Conservation (phyloP, 2,888 invertebrate genomes). For the Himalopsyche anomala region DNA sequence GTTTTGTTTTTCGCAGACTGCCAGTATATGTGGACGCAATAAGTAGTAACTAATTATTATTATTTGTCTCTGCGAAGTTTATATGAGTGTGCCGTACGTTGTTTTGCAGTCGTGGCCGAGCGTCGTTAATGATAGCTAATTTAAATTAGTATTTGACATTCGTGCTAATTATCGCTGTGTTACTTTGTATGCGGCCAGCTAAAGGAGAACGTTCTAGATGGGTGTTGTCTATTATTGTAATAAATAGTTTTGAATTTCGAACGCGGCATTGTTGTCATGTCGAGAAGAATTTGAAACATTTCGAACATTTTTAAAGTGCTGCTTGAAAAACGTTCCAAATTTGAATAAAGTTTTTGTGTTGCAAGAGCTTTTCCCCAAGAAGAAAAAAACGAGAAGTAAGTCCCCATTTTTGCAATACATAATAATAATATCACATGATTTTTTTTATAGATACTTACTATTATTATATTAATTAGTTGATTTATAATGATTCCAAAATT, state of each 20-base stretch:
- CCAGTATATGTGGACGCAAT: slow-evolving; percentile 17
- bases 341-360: not conserved
- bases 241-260: slow-evolving; percentile 39
- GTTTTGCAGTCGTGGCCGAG: slow-evolving; percentile 42
- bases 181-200: slow-evolving; percentile 49
- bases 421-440: too few relatives aligned
- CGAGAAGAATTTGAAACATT: slow-evolving; percentile 6
- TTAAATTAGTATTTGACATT: slow-evolving; percentile 65
- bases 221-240: slow-evolving; percentile 41
- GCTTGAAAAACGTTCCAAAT: not conserved
- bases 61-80: slow-evolving; percentile 42
- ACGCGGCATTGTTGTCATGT: not conserved
- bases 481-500: too few relatives aligned
- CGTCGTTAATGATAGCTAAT: slow-evolving; percentile 64
- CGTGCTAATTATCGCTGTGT: slow-evolving; percentile 64
- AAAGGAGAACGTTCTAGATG: slow-evolving; percentile 54
- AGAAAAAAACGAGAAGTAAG: too few relatives aligned
- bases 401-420: too few relatives aligned
- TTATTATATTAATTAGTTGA: too few relatives aligned
- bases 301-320: slow-evolving; percentile 2
- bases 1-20: slow-evolving; percentile 23
- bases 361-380: too few relatives aligned
- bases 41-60: slow-evolving; percentile 32
- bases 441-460: too few relatives aligned
- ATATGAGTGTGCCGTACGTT: slow-evolving; percentile 40